phyloP scores from a whole-genome alignment of 2,888 invertebrate genomes.

The Laothoe populi region DNA sequence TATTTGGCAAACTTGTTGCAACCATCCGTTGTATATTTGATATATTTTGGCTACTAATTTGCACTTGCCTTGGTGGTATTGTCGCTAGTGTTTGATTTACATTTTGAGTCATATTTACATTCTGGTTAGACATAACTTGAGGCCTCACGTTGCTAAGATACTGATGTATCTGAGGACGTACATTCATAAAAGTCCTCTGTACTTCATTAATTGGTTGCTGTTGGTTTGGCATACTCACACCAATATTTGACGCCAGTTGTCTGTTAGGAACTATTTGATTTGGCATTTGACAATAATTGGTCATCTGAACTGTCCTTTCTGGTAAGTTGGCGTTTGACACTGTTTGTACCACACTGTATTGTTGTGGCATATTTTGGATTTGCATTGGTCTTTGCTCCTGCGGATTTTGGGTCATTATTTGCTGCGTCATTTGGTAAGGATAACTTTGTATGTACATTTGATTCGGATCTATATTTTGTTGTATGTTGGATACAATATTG shows the following conservation, averaged over 20 bases:
- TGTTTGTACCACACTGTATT: constrained; percentile 46
- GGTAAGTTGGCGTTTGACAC: constrained; percentile 46
- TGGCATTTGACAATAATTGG: constrained; percentile 37
- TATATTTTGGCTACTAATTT: constrained; percentile 31
- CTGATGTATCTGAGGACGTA: constrained; percentile 32
- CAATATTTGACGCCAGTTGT: constrained; percentile 30
- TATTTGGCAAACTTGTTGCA: constrained; percentile 28
- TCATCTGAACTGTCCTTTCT: constrained; percentile 31
- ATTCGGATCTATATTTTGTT: constrained; percentile 66
- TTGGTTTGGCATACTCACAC: constrained; percentile 30
- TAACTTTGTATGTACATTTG: constrained; percentile 68
- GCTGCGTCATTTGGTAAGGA: constrained; percentile 63
- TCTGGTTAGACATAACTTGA: constrained; percentile 29
- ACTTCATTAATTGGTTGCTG: constrained; percentile 39
- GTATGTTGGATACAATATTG: constrained; percentile 60
- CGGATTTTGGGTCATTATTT: constrained; percentile 55
- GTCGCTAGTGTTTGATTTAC: constrained; percentile 28
- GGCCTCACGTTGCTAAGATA: constrained; percentile 25
- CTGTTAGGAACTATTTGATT: constrained; percentile 37
- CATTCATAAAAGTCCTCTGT: constrained; percentile 39
- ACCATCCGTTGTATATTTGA: constrained; percentile 30
- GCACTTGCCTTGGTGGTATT: constrained; percentile 31
- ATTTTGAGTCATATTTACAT: constrained; percentile 33
- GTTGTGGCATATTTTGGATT: constrained; percentile 47
- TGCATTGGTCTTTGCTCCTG: constrained; percentile 54